Base-by-base conservation (phyloP, 1,140 invertebrate species). In the Plodia interpunctella region DNA sequence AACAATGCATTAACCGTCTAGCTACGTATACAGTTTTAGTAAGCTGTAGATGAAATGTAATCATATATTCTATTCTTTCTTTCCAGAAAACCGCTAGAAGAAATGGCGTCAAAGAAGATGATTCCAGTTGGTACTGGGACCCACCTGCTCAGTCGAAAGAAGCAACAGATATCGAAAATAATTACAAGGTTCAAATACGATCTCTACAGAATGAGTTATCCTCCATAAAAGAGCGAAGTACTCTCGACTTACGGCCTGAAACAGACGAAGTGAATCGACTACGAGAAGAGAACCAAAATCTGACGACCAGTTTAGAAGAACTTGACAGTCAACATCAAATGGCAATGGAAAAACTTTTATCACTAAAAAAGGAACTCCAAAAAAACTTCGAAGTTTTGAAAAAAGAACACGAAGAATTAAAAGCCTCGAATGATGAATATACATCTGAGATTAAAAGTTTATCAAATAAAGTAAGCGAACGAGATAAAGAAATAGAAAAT, bases 241-340 rank as follows among this genome's bases (percentile, higher is more conserved):
- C 64, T 5, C 38, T 62, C 13, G 75, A 83, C 38, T 53, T 70
- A 18, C 66, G 63, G 38, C 59, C 69, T 55, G 70, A 74, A 32
- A 62, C 68, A 28, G 68, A 81, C 20, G 75, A 79, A 55, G 77
- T 83, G 68, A 62, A 70, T 59, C 68, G 75, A 20, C 74, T 93
- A 13, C 76, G 77, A 55, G 90, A 89, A 66, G 91, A 90, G 68
- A 93, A 93, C 68, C 83, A 85, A 60, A 90, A 89, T 65, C 76
- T 94, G 28, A 87, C 90, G 5, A 69, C 63, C 5, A 94, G 91
- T 62, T 86, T 96, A 25, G 94, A 95, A 62, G 94, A 95, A 75
- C 82, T 96, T 65, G 95, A 96, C 74, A 89, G 76, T 49, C 94
- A 96, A 76, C 93, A 96, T 74, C 91, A 94, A 63, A 78, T 91